Evolutionary conservation across 2,888 invertebrate species (phyloP).

Genomic region (Oligia latruncula): DNA sequence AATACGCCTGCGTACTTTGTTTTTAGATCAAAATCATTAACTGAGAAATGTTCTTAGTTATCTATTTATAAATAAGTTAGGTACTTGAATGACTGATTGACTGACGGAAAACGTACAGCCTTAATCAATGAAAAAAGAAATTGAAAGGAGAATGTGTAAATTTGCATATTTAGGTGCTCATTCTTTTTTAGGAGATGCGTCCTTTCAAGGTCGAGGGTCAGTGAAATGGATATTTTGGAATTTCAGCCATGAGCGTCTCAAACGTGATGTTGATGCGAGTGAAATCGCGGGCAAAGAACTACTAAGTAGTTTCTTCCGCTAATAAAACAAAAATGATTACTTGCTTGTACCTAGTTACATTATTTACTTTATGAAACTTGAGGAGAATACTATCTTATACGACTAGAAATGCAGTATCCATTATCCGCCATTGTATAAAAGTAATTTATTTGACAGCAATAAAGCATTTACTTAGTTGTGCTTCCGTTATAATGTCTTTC

Average conservation of each 20-base stretch:
- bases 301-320: not conserved
- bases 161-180: not conserved
- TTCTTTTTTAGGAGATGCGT: not conserved
- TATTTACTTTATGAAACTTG: conserved; percentile 29
- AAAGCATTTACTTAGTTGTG: conserved; percentile 52
- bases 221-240: not conserved
- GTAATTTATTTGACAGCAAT: conserved; percentile 65
- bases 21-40: conserved; percentile 51
- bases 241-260: not conserved
- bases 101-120: not conserved
- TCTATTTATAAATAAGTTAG: conserved; percentile 17
- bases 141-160: not conserved
- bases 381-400: conserved; percentile 42
- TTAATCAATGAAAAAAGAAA: not conserved
- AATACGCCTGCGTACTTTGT: conserved; percentile 47
- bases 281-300: not conserved
- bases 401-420: conserved; percentile 42
- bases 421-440: conserved; percentile 51
- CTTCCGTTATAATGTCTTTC: conserved; percentile 53
- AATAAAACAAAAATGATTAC: not conserved
- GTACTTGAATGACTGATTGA: conserved; percentile 2
- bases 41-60: conserved; percentile 30
- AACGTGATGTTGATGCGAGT: not conserved
- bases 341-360: not conserved
- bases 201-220: too few species aligned